Percentiles rank a stretch among this genome's conserved stretches.
Evolutionary conservation across 2,888 invertebrate genomes (phyloP).

Genomic region (Nephrotoma guestfalica): DNA sequence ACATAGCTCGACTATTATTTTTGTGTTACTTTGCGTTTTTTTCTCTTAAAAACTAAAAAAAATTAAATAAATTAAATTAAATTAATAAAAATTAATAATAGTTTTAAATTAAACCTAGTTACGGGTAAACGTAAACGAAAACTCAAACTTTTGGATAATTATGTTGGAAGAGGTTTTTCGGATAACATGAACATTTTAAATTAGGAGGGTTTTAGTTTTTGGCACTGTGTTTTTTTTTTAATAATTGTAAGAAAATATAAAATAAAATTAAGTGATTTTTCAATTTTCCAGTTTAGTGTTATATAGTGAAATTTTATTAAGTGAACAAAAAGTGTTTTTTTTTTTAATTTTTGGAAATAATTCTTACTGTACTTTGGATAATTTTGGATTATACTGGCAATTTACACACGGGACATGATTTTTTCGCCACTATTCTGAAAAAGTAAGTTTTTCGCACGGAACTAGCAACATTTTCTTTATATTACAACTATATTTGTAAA

Average conservation of each 20-base stretch:
- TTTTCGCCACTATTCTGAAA: not conserved
- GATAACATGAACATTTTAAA: not conserved
- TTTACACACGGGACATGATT: not conserved
- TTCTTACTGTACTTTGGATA: not conserved
- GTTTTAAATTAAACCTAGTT: not conserved
- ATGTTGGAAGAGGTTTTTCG: not conserved
- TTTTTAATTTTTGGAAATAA: not conserved
- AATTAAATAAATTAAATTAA: not conserved
- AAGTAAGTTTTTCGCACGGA: not conserved
- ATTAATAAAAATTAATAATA: not conserved
- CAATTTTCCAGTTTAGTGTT: not conserved
- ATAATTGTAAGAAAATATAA: not conserved
- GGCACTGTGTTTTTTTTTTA: not conserved
- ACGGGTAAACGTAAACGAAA: not conserved
- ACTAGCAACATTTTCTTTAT: not conserved
- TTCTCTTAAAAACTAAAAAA: not conserved
- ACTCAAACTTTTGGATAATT: not conserved
- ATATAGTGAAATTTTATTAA: not conserved
- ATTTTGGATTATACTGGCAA: not conserved
- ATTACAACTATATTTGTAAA: not conserved
- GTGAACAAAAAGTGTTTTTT: not conserved
- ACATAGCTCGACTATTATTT: not conserved
- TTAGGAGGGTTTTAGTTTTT: not conserved
- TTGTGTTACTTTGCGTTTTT: not conserved
- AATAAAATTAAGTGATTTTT: not conserved